Evolutionary conservation across 2,797 vertebrate genomes (phyloP).

Genomic region (Gouania willdenowi): DNA sequence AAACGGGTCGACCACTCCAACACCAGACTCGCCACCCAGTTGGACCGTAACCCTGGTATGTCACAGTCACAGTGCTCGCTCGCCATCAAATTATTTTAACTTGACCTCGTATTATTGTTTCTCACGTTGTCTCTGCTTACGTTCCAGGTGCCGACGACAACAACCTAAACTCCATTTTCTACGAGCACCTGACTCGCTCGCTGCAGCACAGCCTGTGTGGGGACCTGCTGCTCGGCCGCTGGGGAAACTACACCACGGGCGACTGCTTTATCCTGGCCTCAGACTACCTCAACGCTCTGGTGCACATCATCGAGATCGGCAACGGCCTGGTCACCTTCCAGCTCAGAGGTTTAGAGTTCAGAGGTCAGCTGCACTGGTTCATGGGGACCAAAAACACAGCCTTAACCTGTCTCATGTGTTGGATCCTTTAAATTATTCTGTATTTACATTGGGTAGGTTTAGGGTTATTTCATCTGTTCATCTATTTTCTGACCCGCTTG

Average conservation of each 20-base stretch:
- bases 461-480: no score
- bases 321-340: constrained; percentile 97
- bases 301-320: constrained; percentile 97
- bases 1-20: constrained; percentile 98
- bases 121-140: neutral
- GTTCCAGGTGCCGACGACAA: constrained; percentile 96
- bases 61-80: neutral
- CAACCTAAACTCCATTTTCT: constrained; percentile 98
- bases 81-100: neutral
- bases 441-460: no score
- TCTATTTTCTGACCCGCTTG: no score
- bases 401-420: neutral
- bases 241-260: constrained; percentile 94
- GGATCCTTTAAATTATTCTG: no score
- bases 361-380: constrained; percentile 78
- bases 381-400: neutral
- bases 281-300: constrained; percentile 98
- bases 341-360: constrained; percentile 95
- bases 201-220: constrained; percentile 96
- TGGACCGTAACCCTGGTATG: constrained; percentile 96
- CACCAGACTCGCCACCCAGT: constrained; percentile 94
- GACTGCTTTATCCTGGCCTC: constrained; percentile 99
- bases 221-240: constrained; percentile 91
- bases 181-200: constrained; percentile 96
- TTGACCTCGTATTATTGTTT: neutral